These are phyloP conservation scores for Thalassarche chlororhynchos DNA, from an alignment of 2,113 vertebrate species.

Conservation along the genomic window DNA sequence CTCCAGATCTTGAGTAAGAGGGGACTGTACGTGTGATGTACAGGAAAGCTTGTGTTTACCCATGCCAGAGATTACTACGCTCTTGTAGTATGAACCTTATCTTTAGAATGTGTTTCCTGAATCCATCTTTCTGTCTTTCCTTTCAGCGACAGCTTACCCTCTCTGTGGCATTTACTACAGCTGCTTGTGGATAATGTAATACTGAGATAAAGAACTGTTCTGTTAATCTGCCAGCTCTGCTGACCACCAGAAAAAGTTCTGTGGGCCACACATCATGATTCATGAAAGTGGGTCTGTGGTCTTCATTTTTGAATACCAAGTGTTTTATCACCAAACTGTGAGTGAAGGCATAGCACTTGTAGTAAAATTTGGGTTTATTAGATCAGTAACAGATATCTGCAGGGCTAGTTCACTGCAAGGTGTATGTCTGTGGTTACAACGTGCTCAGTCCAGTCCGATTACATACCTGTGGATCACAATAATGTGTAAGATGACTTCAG, in stretches of 20 bases:
- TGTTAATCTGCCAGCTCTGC: conserved; percentile 13
- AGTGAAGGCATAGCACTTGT: background rate
- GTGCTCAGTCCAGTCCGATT: background rate
- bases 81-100: conserved; percentile 30
- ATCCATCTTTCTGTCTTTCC: conserved; percentile 46
- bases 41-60: conserved; percentile 36
- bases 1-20: background rate
- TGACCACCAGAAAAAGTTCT: background rate
- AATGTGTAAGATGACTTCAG: background rate
- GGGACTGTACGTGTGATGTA: background rate
- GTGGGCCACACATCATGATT: background rate
- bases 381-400: background rate
- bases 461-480: background rate
- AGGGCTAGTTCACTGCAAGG: background rate
- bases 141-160: conserved; percentile 35
- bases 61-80: background rate
- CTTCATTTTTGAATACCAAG: background rate
- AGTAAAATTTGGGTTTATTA: background rate
- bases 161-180: background rate
- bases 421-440: background rate
- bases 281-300: background rate
- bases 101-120: conserved; percentile 55
- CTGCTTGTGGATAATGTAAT: conserved; percentile 1
- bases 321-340: background rate
- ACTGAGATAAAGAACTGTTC: background rate